A percentile compares a stretch with the other conserved stretches of the same genome.
Evolutionary conservation across 1,140 invertebrate genomes (phyloP).

Genomic region (Orius insidiosus): DNA sequence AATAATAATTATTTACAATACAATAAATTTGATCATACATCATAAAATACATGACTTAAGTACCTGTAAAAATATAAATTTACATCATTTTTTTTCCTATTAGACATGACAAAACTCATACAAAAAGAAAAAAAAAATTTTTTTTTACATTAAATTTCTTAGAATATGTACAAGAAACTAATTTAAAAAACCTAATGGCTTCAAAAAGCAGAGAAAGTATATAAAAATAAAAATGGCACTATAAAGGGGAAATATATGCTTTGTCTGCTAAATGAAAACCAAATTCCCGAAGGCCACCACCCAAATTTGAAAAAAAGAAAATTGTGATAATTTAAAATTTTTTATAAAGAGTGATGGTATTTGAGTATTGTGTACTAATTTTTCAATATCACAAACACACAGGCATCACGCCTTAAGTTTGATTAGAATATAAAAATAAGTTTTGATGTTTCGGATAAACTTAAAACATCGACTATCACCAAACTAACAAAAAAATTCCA

Average conservation of each 20-base stretch:
- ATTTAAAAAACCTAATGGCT: not conserved
- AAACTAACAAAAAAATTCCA: not conserved
- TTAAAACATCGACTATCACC: not conserved
- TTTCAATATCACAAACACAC: no score
- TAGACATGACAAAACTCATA: slow-evolving; percentile 1
- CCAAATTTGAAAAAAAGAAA: slow-evolving; percentile 2
- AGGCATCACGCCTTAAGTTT: not conserved
- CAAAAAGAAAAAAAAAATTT: no score
- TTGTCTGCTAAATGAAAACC: slow-evolving; percentile 7
- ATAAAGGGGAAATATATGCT: slow-evolving; percentile 1
- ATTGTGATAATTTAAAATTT: no score
- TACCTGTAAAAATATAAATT: no score
- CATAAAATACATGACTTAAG: no score
- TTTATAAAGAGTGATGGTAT: no score
- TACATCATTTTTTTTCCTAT: slow-evolving; percentile 1
- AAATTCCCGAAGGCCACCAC: not conserved
- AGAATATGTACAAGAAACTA: no score
- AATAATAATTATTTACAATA: no score
- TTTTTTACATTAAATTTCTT: no score
- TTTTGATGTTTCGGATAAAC: not conserved
- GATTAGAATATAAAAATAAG: not conserved
- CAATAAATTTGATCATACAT: no score
- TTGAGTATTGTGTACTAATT: no score
- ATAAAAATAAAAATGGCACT: not conserved
- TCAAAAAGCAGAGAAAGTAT: slow-evolving; percentile 13